These are phyloP conservation scores for Chaunax sp. DNA, from an alignment of 2,797 vertebrate genomes.

Conservation along the genomic window DNA sequence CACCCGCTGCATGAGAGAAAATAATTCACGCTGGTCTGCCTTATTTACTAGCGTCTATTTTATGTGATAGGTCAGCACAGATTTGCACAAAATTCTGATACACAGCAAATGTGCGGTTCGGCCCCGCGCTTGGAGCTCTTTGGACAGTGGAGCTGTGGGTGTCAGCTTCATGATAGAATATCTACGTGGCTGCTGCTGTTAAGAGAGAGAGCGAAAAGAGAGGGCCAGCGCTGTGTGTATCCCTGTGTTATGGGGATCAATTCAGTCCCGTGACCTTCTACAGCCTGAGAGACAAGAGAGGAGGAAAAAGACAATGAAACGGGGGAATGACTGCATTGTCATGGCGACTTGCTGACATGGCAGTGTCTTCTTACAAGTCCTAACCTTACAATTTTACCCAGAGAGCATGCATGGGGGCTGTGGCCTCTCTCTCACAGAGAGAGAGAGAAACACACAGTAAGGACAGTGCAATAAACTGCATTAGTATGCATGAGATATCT, in stretches of 20 bases:
- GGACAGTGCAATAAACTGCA: slow-evolving; percentile 26
- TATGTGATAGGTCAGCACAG: slow-evolving; percentile 15
- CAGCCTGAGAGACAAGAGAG: slow-evolving; percentile 56
- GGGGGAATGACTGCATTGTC: slow-evolving; percentile 74
- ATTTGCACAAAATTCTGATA: slow-evolving; percentile 9
- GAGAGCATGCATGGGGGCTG: slow-evolving; percentile 56
- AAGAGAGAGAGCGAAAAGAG: slow-evolving; percentile 41
- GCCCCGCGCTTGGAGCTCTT: slow-evolving; percentile 18
- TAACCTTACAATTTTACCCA: slow-evolving; percentile 76
- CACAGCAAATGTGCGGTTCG: slow-evolving; percentile 20
- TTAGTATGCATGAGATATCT: slow-evolving; percentile 36
- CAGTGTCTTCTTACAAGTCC: slow-evolving; percentile 83
- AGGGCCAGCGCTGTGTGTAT: slow-evolving; percentile 35
- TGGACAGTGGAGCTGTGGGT: slow-evolving; percentile 45
- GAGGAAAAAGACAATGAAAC: slow-evolving; percentile 75
- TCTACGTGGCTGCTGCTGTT: slow-evolving; percentile 43
- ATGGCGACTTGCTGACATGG: slow-evolving; percentile 81
- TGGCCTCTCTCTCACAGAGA: slow-evolving; percentile 25
- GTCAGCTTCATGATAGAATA: slow-evolving; percentile 59
- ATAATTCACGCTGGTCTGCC: slow-evolving; percentile 23
- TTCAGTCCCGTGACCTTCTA: slow-evolving; percentile 74
- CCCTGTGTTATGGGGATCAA: slow-evolving; percentile 65
- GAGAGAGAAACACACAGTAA: slow-evolving; percentile 14
- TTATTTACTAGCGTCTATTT: slow-evolving; percentile 37
- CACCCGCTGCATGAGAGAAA: slow-evolving; percentile 12